Base-by-base conservation (phyloP, 2,888 invertebrate genomes). In the Diaperis boleti region DNA sequence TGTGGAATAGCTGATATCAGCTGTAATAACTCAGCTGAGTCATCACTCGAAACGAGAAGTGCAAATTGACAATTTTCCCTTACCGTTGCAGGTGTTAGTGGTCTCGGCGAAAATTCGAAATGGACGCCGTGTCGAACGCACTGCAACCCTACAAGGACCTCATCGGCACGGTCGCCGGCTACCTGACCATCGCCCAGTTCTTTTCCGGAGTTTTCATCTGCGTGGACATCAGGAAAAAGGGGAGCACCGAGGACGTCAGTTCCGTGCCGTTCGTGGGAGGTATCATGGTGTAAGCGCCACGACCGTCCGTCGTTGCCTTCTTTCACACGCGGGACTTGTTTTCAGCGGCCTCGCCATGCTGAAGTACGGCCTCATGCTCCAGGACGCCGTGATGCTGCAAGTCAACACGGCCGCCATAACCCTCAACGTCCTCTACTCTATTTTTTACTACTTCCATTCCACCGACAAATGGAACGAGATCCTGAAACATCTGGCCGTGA, bases 181-280 rank as follows among this genome's bases (percentile, higher is more conserved):
- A 91, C 59, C 87, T 91, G 17, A 95, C 95, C 17, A 89, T 92
- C 70, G 87, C 86, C 0, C 93, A 95, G 79, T 94, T 95, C 84
- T 88, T 95, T 75, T 88, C 94, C 20, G 94, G 94, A 74, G 84
- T 85, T 76, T 85, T 91, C 76, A 85, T 93, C 64, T 88, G 92
- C 76, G 88, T 86, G 77, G 90, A 92, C 75, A 90, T 93, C 66
- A 86, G 89, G 65, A 88, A 88, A 73, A 88, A 88, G 74, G 87
- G 87, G 11, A 85, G 83, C 70, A 88, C 92, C 0, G 84, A 85
- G 72, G 87, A 87, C 56, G 84, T 88, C 66, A 86, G 88, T 41
- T 83, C 89, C 15, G 86, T 87, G 78, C 91, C 92, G 0, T 93
- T 93, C 79, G 76, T 91, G 35, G 92, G 92, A 31, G 93, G 92